phyloP scores from a whole-genome alignment of 2,888 invertebrate genomes.

The Leptinotarsa peninsularis region DNA sequence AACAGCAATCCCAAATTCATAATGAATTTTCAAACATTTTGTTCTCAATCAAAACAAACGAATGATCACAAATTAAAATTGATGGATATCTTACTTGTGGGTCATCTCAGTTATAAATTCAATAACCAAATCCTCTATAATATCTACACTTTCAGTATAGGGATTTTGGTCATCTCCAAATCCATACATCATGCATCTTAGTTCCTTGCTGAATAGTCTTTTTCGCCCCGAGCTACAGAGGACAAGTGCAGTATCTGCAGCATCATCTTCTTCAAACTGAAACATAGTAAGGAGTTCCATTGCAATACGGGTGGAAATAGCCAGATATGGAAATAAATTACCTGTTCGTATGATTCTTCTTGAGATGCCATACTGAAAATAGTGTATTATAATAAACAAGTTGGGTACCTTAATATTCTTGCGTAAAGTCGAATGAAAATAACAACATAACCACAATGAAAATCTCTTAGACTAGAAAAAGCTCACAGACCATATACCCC shows the following conservation, averaged over 20 bases:
- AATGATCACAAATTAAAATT: neutral
- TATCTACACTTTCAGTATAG: conserved; percentile 97
- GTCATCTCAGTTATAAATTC: conserved; percentile 97
- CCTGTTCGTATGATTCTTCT: conserved; percentile 59
- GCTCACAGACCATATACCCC: too few species aligned
- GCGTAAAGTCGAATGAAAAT: too few species aligned
- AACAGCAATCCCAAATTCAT: too few species aligned
- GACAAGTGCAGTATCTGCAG: conserved; percentile 76
- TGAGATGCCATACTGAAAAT: conserved; percentile 50
- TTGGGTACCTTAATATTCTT: too few species aligned
- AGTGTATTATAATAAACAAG: too few species aligned
- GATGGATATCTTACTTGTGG: conserved; percentile 71
- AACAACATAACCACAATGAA: too few species aligned
- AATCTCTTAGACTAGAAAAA: too few species aligned
- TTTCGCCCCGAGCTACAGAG: conserved; percentile 75
- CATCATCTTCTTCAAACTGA: conserved; percentile 77
- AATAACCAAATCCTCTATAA: conserved; percentile 96
- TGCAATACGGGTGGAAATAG: neutral
- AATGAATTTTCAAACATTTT: too few species aligned
- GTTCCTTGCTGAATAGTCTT: conserved; percentile 89
- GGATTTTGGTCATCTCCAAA: conserved; percentile 99
- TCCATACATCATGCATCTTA: conserved; percentile 99
- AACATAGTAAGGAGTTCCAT: conserved; percentile 27
- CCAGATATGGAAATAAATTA: conserved; percentile 35
- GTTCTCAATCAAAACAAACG: too few species aligned